Evolutionary conservation across 2,113 vertebrate species (phyloP), one percentile per base, ranked within the genome.

Genomic region (Sphyrna mokarran): DNA sequence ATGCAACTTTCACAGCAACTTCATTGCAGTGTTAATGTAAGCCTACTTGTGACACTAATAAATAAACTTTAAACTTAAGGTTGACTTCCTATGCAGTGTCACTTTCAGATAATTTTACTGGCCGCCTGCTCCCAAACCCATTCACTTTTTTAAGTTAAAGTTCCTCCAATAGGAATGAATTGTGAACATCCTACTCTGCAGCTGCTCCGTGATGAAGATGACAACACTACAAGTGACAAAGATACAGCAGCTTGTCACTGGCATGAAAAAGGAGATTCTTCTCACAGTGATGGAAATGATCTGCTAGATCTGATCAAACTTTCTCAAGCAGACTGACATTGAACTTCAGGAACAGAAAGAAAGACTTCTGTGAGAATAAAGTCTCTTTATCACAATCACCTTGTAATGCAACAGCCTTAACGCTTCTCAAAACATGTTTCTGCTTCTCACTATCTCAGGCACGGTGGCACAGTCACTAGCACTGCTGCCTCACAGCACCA

Each of bases 221-320:
- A 94, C 68, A 94, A 70, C 22, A 43, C 93, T n/a, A 72, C 11
- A 70, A 70, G 16, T 43, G 68, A 70, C 93, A 95, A 94, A 70
- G 23, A 72, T 43, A 40, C 68, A 48, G 29, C 29, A 70, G 20
- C 93, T 48, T 95, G 93, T 72, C 37, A 94, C 10, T 70, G 93
- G 40, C 29, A 48, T 29, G 23, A 43, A 95, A 95, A 40, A 48
- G 68, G 68, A 95, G 23, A 72, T 40, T 29, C 33, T 43, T 69
- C n/a, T 95, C 68, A 95, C 23, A 26, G 37, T 48, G 93, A 70
- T 95, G 68, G 68, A 94, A 95, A 72, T 95, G 48, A 70, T 95
- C 63, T 20, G 33, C 66, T 33, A 63, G 48, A 91, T 91, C 58
- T n/a, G 89, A 66, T 91, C 89, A 91, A 91, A 37, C 0, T 63